These are phyloP conservation scores for Neoascia interrupta DNA, from an alignment of 2,888 invertebrate species.

Conservation along the genomic window DNA sequence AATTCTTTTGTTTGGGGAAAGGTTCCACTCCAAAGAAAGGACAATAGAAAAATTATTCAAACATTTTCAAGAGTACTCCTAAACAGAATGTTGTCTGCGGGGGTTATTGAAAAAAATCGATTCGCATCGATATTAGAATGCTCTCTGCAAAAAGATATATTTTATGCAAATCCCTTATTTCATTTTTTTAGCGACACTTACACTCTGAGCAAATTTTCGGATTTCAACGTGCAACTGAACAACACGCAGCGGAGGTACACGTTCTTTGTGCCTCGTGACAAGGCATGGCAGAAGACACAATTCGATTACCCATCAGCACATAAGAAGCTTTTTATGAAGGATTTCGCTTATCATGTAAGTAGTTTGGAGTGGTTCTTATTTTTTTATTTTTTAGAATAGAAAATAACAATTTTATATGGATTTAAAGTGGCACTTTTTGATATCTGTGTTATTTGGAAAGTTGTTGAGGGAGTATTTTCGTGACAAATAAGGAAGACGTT, in stretches of 20 bases:
- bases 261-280: constrained; percentile 94
- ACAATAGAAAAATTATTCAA: too few relatives aligned
- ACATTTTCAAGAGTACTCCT: too few relatives aligned
- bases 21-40: too few relatives aligned
- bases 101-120: too few relatives aligned
- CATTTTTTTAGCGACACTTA: constrained; percentile 84
- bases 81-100: too few relatives aligned
- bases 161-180: neutral
- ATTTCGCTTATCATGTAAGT: constrained; percentile 89
- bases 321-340: constrained; percentile 91
- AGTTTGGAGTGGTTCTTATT: constrained; percentile 9
- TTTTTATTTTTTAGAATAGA: constrained; percentile 8
- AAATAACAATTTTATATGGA: constrained; percentile 19
- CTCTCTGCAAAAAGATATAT: too few relatives aligned
- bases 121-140: too few relatives aligned
- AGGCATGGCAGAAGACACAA: constrained; percentile 91
- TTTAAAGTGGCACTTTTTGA: too few relatives aligned
- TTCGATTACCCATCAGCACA: constrained; percentile 88
- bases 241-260: constrained; percentile 90
- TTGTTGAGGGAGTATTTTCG: too few relatives aligned
- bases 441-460: neutral
- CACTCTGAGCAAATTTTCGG: constrained; percentile 86
- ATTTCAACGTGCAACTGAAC: constrained; percentile 89
- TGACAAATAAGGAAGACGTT: too few relatives aligned
- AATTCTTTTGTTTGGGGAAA: too few relatives aligned